Evolutionary conservation across 2,888 invertebrate genomes (phyloP).

Genomic region (Drosophila quinaria): DNA sequence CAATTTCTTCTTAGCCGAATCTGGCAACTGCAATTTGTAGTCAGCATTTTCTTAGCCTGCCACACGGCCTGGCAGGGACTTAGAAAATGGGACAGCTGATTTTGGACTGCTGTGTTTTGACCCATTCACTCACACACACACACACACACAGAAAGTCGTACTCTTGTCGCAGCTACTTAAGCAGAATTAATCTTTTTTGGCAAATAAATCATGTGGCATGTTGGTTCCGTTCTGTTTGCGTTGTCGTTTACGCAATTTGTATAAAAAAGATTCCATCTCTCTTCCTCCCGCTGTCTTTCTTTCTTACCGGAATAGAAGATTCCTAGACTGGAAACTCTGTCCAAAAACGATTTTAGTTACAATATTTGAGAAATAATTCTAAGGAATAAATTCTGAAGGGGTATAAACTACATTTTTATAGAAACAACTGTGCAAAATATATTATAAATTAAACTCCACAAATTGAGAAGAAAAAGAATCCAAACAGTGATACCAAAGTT

Average conservation of each 20-base stretch:
- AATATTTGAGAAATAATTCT: not conserved
- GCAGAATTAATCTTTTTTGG: slow-evolving; percentile 56
- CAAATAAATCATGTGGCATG: slow-evolving; percentile 71
- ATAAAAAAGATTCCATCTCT: slow-evolving; percentile 46
- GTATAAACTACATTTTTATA: not conserved
- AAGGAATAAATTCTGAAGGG: not conserved
- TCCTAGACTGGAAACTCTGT: not conserved
- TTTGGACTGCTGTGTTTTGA: slow-evolving; percentile 62
- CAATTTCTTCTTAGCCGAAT: slow-evolving; percentile 65
- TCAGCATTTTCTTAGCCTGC: slow-evolving; percentile 56
- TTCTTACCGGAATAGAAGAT: not conserved
- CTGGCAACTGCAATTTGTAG: slow-evolving; percentile 69
- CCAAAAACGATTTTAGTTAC: not conserved
- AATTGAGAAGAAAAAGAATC: too few relatives aligned
- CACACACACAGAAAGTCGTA: slow-evolving; percentile 24
- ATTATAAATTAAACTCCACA: too few relatives aligned
- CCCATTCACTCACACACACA: slow-evolving; percentile 50
- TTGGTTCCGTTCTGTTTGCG: slow-evolving; percentile 55
- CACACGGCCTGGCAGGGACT: slow-evolving; percentile 36
- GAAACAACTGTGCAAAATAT: too few relatives aligned
- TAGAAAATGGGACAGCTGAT: slow-evolving; percentile 60
- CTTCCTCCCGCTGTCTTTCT: not conserved
- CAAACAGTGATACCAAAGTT: too few relatives aligned
- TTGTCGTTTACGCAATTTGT: slow-evolving; percentile 62
- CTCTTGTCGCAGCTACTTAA: slow-evolving; percentile 53